Conservation (phyloP, 2,113 vertebrate genomes). For the Columba livia region DNA sequence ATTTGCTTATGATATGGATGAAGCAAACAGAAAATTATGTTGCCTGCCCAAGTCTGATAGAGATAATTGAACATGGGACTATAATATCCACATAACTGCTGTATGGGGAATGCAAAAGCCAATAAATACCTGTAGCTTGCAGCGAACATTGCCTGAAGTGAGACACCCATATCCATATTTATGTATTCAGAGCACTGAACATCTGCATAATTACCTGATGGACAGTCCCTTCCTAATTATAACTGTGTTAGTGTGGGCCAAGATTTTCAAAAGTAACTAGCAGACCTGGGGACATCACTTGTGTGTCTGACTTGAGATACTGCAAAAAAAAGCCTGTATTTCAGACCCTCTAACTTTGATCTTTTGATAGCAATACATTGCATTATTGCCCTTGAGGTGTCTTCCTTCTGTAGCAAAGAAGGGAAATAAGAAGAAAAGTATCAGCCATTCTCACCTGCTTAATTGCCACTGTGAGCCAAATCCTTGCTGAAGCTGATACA, state of each 20-base stretch:
- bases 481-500: neutral
- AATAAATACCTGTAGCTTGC: neutral
- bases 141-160: neutral
- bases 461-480: neutral
- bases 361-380: neutral
- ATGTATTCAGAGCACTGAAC: neutral
- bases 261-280: neutral
- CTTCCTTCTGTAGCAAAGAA: neutral
- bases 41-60: neutral
- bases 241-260: neutral
- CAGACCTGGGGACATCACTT: neutral
- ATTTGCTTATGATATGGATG: neutral
- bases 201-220: neutral
- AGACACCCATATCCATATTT: neutral
- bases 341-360: neutral
- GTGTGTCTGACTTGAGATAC: neutral
- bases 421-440: neutral
- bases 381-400: neutral
- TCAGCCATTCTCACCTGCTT: neutral
- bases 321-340: neutral
- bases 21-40: neutral
- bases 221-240: neutral
- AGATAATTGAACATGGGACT: neutral
- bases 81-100: neutral
- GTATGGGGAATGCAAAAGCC: neutral